phyloP scores from a whole-genome alignment of 2,113 vertebrate genomes.

The Takifugu flavidus region DNA sequence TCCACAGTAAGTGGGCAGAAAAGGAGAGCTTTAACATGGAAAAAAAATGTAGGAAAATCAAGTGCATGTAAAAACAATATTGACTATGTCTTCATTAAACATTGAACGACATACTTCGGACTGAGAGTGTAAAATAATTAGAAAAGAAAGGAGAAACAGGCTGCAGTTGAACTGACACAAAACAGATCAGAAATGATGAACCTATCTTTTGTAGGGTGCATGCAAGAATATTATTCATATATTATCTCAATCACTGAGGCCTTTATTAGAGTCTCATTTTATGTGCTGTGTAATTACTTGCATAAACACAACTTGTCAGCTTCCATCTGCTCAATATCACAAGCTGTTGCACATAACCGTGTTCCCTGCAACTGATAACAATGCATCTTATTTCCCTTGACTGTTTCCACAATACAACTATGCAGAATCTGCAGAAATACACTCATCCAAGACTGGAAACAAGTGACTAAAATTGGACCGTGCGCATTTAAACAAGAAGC shows the following conservation, averaged over 20 bases:
- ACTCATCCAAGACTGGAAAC: no score
- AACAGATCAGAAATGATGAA: neutral
- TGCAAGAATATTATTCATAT: constrained; percentile 8
- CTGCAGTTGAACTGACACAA: constrained; percentile 15
- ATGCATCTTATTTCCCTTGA: neutral
- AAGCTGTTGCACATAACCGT: constrained; percentile 32
- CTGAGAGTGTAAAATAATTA: constrained; percentile 38
- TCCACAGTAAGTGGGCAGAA: no score
- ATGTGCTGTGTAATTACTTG: constrained; percentile 68
- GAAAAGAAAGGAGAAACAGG: constrained; percentile 48
- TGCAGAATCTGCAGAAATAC: neutral
- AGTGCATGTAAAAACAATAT: no score
- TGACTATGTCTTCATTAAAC: no score
- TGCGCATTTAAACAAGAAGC: constrained; percentile 10
- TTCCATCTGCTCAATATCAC: constrained; percentile 47
- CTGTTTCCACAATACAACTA: constrained; percentile 19
- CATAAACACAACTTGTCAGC: constrained; percentile 67
- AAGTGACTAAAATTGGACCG: no score
- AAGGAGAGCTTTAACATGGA: no score
- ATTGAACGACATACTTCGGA: constrained; percentile 8
- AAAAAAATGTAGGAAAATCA: no score
- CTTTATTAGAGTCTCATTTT: constrained; percentile 65
- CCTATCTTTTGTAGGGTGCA: constrained; percentile 2
- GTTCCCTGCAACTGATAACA: constrained; percentile 12
- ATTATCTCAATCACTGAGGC: constrained; percentile 51